Evolutionary conservation across 2,888 invertebrate genomes (phyloP), one percentile per base, ranked within the genome.

Genomic region (Julus scandinavius): DNA sequence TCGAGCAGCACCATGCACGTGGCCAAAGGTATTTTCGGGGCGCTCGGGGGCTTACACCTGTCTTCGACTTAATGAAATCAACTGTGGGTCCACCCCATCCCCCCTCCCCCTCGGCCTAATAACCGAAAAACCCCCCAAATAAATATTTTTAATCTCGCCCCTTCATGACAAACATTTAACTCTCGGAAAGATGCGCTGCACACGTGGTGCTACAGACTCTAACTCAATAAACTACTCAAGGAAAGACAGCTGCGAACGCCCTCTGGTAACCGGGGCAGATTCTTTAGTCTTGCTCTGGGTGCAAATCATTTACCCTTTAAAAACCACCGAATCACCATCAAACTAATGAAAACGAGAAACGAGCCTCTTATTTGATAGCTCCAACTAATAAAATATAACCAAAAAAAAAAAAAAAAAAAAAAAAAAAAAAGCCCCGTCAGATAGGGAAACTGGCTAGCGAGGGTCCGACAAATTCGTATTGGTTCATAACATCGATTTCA

Each of bases 41-140:
- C 5, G 58, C 58, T 63, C 58, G n/a, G 58, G 58, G 58, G 58
- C 58, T 63, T 63, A 63, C 58, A 63, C 58, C 58, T 63, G 58
- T 63, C 58, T 63, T 63, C 58, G 58, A 63, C 58, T 63, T 63
- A 63, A 63, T 63, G 58, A 63, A 63, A 63, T 63, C 58, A 63
- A 63, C n/a, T n/a, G 58, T 17, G 5, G 58, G 17, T 6, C 58
- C 58, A 54, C 54, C 54, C 54, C 15, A 2, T 11, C 17, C 58
- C 58, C n/a, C 17, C 17, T 3, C 58, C 58, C 58, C 58, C n/a
- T n/a, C 58, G 17, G 58, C 58, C 58, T 63, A 63, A 63, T 63
- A 63, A 63, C 58, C 58, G 58, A n/a, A 63, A n/a, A 63, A n/a
- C 58, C 58, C 58, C 58, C 58, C 58, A n/a, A n/a, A 63, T 63